Conservation (phyloP, 2,113 vertebrate genomes). For the Psittacula cyanocephala region DNA sequence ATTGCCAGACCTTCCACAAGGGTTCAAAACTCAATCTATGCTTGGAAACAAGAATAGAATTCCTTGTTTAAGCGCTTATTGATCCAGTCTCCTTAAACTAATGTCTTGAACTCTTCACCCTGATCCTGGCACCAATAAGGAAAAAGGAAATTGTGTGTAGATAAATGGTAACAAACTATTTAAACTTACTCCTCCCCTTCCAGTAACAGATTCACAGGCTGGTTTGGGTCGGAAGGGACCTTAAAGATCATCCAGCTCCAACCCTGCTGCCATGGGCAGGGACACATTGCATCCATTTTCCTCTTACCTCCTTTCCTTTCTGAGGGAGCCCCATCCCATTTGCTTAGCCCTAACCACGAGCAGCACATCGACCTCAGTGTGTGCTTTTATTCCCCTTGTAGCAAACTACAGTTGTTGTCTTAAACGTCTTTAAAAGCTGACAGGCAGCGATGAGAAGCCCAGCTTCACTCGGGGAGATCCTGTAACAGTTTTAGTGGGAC, state of each 20-base stretch:
- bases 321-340: not conserved
- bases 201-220: not conserved
- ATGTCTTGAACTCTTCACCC: not conserved
- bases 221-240: not conserved
- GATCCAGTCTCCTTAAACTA: not conserved
- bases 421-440: not conserved
- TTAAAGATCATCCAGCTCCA: not conserved
- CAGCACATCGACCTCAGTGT: not conserved
- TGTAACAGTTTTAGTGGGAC: not conserved
- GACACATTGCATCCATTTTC: not conserved
- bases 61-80: not conserved
- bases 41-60: not conserved
- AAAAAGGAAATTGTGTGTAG: not conserved
- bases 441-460: not conserved
- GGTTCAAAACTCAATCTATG: not conserved
- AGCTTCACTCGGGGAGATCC: not conserved
- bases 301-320: not conserved
- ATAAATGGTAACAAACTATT: not conserved
- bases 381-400: not conserved
- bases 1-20: not conserved
- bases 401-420: not conserved
- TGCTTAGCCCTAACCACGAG: not conserved
- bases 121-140: not conserved
- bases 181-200: not conserved
- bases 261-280: not conserved